Percentiles rank a stretch among this genome's conserved stretches.
These are phyloP conservation scores for Corticium candelabrum DNA, from an alignment of 37 sponge, comb jelly and placozoan genomes.

Conservation along the genomic window DNA sequence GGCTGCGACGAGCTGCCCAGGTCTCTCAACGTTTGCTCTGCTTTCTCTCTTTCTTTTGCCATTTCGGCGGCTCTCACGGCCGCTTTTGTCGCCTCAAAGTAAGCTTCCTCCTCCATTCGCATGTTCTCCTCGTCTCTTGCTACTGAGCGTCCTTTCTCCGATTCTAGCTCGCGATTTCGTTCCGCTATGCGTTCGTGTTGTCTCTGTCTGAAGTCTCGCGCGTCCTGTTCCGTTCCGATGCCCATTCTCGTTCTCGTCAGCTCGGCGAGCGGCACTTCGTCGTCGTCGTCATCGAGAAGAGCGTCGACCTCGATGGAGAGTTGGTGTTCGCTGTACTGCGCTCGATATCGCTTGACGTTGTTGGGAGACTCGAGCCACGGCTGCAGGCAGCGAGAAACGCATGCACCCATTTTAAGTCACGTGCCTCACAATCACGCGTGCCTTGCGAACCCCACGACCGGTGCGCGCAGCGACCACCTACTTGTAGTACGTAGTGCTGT, in stretches of 20 bases:
- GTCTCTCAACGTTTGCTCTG: neutral
- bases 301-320: conserved; percentile 6
- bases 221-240: neutral
- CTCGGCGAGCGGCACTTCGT: neutral
- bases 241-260: neutral
- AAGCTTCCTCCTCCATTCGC: neutral
- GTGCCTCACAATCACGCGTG: neutral
- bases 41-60: neutral
- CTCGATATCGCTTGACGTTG: neutral
- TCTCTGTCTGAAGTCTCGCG: neutral
- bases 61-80: neutral
- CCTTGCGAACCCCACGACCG: conserved; percentile 14
- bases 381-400: neutral
- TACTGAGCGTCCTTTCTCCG: neutral
- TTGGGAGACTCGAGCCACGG: neutral
- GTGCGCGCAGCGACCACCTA: conserved; percentile 9
- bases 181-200: neutral
- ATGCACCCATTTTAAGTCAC: neutral
- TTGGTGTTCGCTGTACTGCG: conserved; percentile 18
- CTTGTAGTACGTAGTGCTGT: too few relatives aligned
- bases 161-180: neutral
- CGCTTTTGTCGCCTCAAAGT: neutral
- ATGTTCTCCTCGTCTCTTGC: neutral
- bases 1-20: neutral
- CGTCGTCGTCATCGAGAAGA: neutral